These are phyloP conservation scores for Rhagonycha fulva DNA, from an alignment of 2,888 invertebrate genomes.

Conservation along the genomic window DNA sequence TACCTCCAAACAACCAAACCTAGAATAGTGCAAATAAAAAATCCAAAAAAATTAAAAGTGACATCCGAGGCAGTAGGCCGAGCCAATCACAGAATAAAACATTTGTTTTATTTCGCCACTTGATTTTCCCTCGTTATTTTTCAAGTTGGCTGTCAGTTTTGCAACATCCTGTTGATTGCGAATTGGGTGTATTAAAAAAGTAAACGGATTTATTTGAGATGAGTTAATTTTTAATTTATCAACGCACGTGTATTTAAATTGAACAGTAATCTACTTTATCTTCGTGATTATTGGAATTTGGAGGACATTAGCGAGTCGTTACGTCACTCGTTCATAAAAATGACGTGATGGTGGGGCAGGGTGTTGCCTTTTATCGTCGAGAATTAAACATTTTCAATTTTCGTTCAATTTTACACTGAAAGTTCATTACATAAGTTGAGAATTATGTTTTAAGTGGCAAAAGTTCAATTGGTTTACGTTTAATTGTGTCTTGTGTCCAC, in stretches of 20 bases:
- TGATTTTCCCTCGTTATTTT: too few species aligned
- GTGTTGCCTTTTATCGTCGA: conserved; percentile 18
- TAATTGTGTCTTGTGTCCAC: conserved; percentile 1
- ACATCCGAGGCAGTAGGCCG: too few species aligned
- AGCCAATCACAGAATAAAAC: too few species aligned
- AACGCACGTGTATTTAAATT: not conserved
- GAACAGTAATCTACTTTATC: not conserved
- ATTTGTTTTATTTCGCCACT: too few species aligned
- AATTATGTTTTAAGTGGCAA: conserved; percentile 9
- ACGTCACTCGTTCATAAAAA: conserved; percentile 13
- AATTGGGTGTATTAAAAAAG: not conserved
- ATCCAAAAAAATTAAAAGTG: too few species aligned
- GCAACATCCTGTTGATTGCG: not conserved
- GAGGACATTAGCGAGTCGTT: not conserved
- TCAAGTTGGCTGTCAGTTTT: not conserved
- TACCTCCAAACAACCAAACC: too few species aligned
- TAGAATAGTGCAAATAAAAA: too few species aligned
- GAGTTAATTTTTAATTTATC: not conserved
- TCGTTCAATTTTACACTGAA: conserved; percentile 9
- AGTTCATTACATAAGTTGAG: not conserved
- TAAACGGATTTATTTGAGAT: not conserved
- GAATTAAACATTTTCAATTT: conserved; percentile 9
- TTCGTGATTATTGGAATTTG: not conserved
- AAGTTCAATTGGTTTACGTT: not conserved
- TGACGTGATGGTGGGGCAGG: conserved; percentile 32